Evolutionary conservation across 2,113 vertebrate species (phyloP).

Genomic region (Phycodurus eques): DNA sequence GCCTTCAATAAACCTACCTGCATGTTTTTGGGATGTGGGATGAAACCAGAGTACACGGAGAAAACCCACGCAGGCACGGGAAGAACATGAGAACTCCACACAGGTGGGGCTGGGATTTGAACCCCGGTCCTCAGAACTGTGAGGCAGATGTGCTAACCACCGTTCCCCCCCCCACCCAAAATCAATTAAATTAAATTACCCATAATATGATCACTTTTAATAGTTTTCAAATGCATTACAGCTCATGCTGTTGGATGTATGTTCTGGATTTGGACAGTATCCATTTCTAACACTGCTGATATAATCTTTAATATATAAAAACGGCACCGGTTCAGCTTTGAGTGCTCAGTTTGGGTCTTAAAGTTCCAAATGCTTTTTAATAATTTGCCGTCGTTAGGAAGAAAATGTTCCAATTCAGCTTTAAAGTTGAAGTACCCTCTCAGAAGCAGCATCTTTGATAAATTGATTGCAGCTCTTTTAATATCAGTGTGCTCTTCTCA

Average conservation of each 20-base stretch:
- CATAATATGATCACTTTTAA: neutral
- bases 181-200: no score
- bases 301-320: neutral
- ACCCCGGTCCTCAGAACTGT: no score
- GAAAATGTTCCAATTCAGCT: constrained; percentile 50
- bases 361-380: constrained; percentile 36
- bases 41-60: no score
- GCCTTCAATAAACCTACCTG: no score
- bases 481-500: constrained; percentile 43
- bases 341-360: constrained; percentile 24
- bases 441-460: constrained; percentile 47
- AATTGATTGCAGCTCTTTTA: constrained; percentile 60
- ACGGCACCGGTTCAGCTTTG: constrained; percentile 19
- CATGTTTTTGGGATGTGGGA: no score
- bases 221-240: constrained; percentile 5
- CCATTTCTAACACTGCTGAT: neutral
- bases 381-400: constrained; percentile 51
- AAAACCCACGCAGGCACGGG: no score
- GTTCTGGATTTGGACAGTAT: neutral
- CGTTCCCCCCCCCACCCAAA: no score
- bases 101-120: no score
- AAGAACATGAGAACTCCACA: no score
- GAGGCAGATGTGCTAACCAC: no score
- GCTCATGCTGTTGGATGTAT: neutral
- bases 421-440: constrained; percentile 48